Percentiles rank a stretch among this genome's conserved stretches.
These are phyloP conservation scores for Axea sp. DNA, from an alignment of 2,888 invertebrate species.

Conservation along the genomic window DNA sequence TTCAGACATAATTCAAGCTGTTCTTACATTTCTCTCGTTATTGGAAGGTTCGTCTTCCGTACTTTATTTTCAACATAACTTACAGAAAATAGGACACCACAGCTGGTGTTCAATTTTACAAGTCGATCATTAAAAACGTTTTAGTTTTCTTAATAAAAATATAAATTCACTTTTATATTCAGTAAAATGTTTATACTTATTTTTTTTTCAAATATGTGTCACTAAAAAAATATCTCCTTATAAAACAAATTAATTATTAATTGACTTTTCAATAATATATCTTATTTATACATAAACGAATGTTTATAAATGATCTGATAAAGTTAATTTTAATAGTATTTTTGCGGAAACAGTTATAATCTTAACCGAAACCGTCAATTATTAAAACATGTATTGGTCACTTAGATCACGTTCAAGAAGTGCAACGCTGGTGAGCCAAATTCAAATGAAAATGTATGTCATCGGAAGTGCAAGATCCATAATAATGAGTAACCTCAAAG, in stretches of 20 bases:
- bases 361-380: conserved; percentile 35
- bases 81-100: conserved; percentile 45
- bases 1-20: too few relatives aligned
- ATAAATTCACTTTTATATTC: conserved; percentile 30
- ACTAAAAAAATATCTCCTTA: too few relatives aligned
- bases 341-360: conserved; percentile 44
- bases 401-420: conserved; percentile 30
- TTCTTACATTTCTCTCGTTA: conserved; percentile 40
- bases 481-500: conserved; percentile 35
- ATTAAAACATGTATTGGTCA: conserved; percentile 40
- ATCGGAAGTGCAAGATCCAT: conserved; percentile 46
- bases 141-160: conserved; percentile 14
- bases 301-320: too few relatives aligned
- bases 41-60: conserved; percentile 26
- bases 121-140: conserved; percentile 24
- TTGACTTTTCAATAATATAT: too few relatives aligned
- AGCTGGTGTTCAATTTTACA: conserved; percentile 41
- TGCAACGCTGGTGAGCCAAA: conserved; percentile 59
- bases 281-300: too few relatives aligned
- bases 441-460: conserved; percentile 56
- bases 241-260: too few relatives aligned
- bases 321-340: too few relatives aligned
- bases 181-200: background rate
- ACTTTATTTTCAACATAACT: conserved; percentile 42
- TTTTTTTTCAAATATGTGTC: too few relatives aligned